A percentile compares a stretch with the other conserved stretches of the same genome.
Evolutionary conservation across 2,888 invertebrate species (phyloP).

Genomic region (Temnothorax unifasciatus): DNA sequence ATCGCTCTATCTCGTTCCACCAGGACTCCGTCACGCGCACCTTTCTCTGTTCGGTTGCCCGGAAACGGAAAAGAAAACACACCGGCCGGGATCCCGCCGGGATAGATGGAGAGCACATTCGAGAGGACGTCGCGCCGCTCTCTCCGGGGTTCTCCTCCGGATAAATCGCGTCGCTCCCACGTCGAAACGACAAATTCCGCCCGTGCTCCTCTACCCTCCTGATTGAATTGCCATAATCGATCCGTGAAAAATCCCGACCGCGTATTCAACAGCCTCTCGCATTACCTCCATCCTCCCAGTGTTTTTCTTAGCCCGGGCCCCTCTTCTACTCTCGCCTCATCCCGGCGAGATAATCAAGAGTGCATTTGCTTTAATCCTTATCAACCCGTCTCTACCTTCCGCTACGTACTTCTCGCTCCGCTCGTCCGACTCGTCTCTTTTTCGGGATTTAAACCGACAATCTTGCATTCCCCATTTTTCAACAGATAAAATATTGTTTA

Average conservation of each 20-base stretch:
- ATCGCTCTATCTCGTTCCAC: constrained; percentile 10
- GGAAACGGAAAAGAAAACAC: constrained; percentile 78
- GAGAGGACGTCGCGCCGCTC: constrained; percentile 66
- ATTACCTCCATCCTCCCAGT: constrained; percentile 56
- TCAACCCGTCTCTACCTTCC: not conserved
- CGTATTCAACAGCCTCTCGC: constrained; percentile 69
- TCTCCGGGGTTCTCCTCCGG: constrained; percentile 56
- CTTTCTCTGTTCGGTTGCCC: constrained; percentile 61
- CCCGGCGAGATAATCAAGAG: constrained; percentile 64
- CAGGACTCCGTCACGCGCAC: constrained; percentile 46
- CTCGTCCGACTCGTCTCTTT: constrained; percentile 1
- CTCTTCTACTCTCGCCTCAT: constrained; percentile 29
- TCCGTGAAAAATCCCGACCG: constrained; percentile 73
- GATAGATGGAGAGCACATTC: constrained; percentile 73
- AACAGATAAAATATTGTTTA: not conserved
- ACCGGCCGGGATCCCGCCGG: constrained; percentile 62
- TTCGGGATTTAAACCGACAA: constrained; percentile 43
- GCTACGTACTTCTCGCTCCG: constrained; percentile 1
- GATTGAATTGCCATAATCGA: constrained; percentile 78
- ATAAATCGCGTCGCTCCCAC: constrained; percentile 70
- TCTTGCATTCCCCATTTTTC: constrained; percentile 26
- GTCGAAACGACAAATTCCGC: constrained; percentile 69
- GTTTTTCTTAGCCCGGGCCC: constrained; percentile 45
- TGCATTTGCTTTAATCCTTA: constrained; percentile 56
- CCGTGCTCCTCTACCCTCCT: constrained; percentile 36